These are phyloP conservation scores for Beaufortia kweichowensis DNA, from an alignment of 2,113 vertebrate species.

Conservation along the genomic window DNA sequence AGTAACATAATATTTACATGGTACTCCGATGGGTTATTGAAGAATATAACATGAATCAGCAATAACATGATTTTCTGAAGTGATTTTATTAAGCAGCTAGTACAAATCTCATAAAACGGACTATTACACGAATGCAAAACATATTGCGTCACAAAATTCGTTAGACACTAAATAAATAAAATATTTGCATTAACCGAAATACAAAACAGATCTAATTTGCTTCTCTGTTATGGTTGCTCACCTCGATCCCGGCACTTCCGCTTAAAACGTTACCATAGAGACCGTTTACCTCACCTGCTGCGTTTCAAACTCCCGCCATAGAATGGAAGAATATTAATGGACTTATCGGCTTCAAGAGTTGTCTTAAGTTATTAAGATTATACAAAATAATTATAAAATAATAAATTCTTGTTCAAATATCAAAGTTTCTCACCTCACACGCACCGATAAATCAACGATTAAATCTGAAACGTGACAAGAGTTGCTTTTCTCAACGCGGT, in stretches of 20 bases:
- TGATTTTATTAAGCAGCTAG: neutral
- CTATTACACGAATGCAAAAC: neutral
- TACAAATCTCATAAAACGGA: neutral
- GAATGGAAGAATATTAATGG: neutral
- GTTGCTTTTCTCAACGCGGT: neutral
- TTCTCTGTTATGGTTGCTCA: constrained; percentile 17
- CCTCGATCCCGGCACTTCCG: constrained; percentile 2
- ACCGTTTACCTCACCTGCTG: neutral
- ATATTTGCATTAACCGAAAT: neutral
- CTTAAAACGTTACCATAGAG: constrained; percentile 10
- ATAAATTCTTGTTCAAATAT: too few species aligned
- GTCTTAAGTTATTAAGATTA: too few species aligned
- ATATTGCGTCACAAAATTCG: neutral
- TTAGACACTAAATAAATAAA: too few species aligned
- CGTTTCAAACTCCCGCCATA: constrained; percentile 10
- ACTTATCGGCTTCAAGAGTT: too few species aligned
- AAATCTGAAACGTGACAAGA: neutral
- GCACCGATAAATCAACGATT: too few species aligned
- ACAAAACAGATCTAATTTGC: neutral
- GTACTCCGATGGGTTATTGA: too few species aligned
- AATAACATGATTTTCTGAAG: too few species aligned
- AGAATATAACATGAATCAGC: too few species aligned
- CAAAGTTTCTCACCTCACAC: neutral
- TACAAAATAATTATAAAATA: too few species aligned
- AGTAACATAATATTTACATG: too few species aligned